These are phyloP conservation scores for Plectrocnemia conspersa DNA, from an alignment of 1,140 invertebrate species.

Conservation along the genomic window DNA sequence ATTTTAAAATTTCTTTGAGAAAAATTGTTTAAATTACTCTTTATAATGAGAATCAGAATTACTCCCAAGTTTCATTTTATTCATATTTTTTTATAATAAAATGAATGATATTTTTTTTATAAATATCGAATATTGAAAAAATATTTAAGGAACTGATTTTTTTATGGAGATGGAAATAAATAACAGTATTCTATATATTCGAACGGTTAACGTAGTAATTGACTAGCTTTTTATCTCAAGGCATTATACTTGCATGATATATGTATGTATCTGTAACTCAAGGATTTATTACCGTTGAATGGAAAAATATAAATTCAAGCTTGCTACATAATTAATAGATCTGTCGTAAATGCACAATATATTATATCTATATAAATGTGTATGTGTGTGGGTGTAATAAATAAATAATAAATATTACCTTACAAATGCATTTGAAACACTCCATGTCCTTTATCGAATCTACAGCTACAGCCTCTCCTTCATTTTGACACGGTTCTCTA, in stretches of 20 bases:
- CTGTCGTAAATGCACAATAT: too few species aligned
- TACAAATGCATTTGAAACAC: constrained; percentile 46
- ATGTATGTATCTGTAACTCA: neutral
- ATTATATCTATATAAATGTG: too few species aligned
- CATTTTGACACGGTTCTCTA: constrained; percentile 40
- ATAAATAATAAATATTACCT: constrained; percentile 37
- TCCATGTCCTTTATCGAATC: constrained; percentile 41
- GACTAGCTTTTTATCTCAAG: constrained; percentile 20
- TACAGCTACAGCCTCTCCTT: constrained; percentile 42
- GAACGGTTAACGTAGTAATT: constrained; percentile 17
- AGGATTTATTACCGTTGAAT: neutral
- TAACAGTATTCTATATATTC: constrained; percentile 22
- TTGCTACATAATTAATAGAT: too few species aligned
- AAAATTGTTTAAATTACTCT: too few species aligned
- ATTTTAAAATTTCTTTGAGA: too few species aligned
- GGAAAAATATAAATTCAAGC: neutral
- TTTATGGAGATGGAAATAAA: constrained; percentile 14
- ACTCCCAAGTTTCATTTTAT: too few species aligned
- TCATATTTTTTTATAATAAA: too few species aligned
- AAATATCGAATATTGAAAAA: constrained; percentile 8
- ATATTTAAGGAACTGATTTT: constrained; percentile 7
- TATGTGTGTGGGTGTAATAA: too few species aligned
- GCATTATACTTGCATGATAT: neutral
- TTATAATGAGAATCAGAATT: too few species aligned
- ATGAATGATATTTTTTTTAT: too few species aligned